Conservation (phyloP, 2,888 invertebrate genomes). For the Amphimallon solstitiale region DNA sequence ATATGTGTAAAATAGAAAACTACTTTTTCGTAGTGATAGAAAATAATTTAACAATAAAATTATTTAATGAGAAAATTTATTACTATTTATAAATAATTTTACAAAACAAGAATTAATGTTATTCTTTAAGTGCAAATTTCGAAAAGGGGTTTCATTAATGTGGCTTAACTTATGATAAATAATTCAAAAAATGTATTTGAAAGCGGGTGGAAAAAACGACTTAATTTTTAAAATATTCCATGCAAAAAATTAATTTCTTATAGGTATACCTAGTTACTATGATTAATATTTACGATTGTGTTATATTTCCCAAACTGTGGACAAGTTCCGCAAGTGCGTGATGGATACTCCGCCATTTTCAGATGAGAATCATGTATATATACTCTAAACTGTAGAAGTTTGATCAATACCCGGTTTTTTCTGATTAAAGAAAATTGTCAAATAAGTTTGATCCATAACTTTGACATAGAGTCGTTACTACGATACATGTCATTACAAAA, state of each 20-base stretch:
- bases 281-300: slow-evolving; percentile 40
- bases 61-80: not conserved
- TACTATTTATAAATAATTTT: slow-evolving; percentile 16
- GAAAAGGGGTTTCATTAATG: no score
- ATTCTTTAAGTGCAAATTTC: no score
- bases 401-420: slow-evolving; percentile 26
- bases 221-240: not conserved
- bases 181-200: no score
- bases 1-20: no score
- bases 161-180: no score
- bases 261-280: not conserved
- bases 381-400: slow-evolving; percentile 14
- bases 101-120: not conserved
- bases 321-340: slow-evolving; percentile 54
- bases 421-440: slow-evolving; percentile 14
- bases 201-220: no score
- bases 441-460: slow-evolving; percentile 26
- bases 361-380: slow-evolving; percentile 6
- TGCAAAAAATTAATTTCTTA: not conserved
- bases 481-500: not conserved
- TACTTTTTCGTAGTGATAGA: no score
- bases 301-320: slow-evolving; percentile 52
- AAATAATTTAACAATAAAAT: no score
- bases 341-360: slow-evolving; percentile 56
- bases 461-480: not conserved